Evolutionary conservation across 1,140 invertebrate genomes (phyloP).

Genomic region (Lasioglossum baleicum): DNA sequence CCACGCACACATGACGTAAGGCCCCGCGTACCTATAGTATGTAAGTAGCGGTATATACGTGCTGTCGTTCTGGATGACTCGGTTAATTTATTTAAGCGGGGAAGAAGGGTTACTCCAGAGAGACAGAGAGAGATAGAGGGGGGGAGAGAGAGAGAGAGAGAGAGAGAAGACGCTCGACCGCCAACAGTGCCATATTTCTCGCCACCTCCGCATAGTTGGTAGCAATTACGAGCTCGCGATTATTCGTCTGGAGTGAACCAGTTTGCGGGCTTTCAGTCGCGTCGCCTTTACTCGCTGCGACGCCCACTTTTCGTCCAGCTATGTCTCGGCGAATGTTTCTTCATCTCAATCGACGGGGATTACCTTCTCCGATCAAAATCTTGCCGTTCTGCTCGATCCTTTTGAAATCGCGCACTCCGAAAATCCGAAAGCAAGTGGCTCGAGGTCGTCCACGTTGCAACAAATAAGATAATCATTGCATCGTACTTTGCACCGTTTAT

Average conservation of each 20-base stretch:
- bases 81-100: conserved; percentile 61
- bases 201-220: conserved; percentile 44
- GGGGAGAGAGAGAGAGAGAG: conserved; percentile 15
- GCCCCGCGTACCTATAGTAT: no score
- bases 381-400: no score
- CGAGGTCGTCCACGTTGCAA: no score
- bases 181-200: conserved; percentile 39
- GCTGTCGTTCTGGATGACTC: conserved; percentile 50
- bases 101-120: conserved; percentile 31
- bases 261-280: conserved; percentile 65
- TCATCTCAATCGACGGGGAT: background rate
- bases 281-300: conserved; percentile 44
- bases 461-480: no score
- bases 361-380: no score
- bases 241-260: conserved; percentile 61
- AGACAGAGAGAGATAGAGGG: no score
- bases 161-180: conserved; percentile 44
- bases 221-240: conserved; percentile 60
- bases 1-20: conserved; percentile 36
- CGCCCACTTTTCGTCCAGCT: conserved; percentile 39
- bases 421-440: no score
- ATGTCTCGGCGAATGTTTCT: background rate
- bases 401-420: no score
- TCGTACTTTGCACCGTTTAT: no score
- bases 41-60: conserved; percentile 25